These are phyloP conservation scores for Dicyrtoma fusca DNA, from an alignment of 2,888 invertebrate genomes.

Conservation along the genomic window DNA sequence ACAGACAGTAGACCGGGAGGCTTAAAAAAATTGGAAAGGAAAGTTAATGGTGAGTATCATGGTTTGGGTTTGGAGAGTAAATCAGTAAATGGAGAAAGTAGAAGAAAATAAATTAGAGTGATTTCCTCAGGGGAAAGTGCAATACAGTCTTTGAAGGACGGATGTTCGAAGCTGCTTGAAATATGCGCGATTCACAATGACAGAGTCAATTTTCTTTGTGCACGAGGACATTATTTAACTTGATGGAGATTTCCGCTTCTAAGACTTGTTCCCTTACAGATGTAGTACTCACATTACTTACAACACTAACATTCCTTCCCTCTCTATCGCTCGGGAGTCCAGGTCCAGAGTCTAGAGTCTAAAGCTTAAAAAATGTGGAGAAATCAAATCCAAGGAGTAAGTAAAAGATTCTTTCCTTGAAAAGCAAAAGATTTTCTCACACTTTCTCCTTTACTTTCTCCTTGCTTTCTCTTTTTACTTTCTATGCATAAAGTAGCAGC, in stretches of 20 bases:
- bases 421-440: neutral
- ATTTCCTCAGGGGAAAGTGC: neutral
- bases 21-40: neutral
- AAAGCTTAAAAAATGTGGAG: too few species aligned
- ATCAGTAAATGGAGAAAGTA: neutral
- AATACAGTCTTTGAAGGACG: neutral
- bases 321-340: too few species aligned
- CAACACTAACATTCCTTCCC: too few species aligned
- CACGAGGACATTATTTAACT: constrained; percentile 12
- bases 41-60: constrained; percentile 1
- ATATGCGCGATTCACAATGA: constrained; percentile 7
- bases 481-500: too few species aligned
- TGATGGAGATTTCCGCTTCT: neutral
- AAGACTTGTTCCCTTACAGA: neutral
- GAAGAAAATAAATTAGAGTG: constrained; percentile 8
- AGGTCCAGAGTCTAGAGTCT: neutral
- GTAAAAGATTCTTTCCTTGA: too few species aligned
- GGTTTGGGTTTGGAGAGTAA: neutral
- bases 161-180: neutral
- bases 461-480: too few species aligned
- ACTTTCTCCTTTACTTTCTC: neutral
- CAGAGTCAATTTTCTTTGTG: constrained; percentile 13
- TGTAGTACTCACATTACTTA: too few species aligned
- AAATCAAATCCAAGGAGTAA: neutral
- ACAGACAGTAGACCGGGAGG: too few species aligned